These are phyloP conservation scores for Lagopus muta DNA, from an alignment of 2,113 vertebrate genomes.

Conservation along the genomic window DNA sequence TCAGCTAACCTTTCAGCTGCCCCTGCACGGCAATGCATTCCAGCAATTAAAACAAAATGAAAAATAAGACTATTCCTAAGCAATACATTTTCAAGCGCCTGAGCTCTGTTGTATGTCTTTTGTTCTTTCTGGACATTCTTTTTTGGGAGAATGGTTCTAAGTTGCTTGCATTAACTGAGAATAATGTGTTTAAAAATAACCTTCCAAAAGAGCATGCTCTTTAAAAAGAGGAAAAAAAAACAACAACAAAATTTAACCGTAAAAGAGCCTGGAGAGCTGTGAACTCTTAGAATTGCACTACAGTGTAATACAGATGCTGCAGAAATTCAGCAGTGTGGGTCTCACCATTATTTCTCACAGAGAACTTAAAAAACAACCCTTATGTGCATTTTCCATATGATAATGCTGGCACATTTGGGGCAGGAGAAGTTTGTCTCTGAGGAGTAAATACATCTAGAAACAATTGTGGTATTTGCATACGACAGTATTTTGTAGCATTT, in stretches of 20 bases:
- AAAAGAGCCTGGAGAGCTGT: conserved; percentile 38
- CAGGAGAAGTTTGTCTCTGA: neutral
- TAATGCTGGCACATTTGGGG: neutral
- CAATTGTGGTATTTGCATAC: neutral
- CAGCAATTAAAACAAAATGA: conserved; percentile 29
- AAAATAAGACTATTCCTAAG: neutral
- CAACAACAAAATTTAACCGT: neutral
- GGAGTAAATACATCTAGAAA: neutral
- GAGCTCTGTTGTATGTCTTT: conserved; percentile 30
- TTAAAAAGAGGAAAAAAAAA: conserved; percentile 11
- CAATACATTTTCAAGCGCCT: neutral
- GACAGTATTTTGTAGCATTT: neutral
- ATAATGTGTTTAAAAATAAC: conserved; percentile 42
- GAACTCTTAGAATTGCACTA: conserved; percentile 44
- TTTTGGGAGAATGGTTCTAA: conserved; percentile 56
- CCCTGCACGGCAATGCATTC: neutral
- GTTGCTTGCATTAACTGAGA: conserved; percentile 40
- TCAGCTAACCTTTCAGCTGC: neutral
- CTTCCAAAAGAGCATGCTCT: conserved; percentile 24
- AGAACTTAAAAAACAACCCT: neutral
- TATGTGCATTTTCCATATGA: neutral
- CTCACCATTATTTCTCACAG: neutral
- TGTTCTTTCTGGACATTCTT: conserved; percentile 49
- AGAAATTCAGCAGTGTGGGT: conserved; percentile 22
- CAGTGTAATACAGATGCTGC: neutral